These are phyloP conservation scores for Etheostoma cragini DNA, from an alignment of 2,113 vertebrate genomes.

Conservation along the genomic window DNA sequence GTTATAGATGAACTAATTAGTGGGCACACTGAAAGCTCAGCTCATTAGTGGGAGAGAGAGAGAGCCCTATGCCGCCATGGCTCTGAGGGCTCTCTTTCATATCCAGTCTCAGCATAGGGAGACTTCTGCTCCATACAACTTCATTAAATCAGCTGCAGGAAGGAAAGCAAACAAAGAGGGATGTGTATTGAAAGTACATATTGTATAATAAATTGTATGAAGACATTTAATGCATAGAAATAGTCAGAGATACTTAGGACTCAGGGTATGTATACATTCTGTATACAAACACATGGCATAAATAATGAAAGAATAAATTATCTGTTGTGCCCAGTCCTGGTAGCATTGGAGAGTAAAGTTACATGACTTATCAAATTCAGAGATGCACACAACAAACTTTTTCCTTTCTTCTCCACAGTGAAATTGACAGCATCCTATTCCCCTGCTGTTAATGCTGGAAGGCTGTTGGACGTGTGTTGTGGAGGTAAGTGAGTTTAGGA, in stretches of 20 bases:
- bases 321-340: too few relatives aligned
- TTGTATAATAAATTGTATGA: neutral
- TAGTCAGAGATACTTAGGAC: neutral
- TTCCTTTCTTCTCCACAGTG: neutral
- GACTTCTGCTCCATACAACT: slow-evolving; percentile 54
- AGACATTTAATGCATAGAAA: neutral
- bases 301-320: too few relatives aligned
- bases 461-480: neutral
- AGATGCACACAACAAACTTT: neutral
- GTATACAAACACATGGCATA: neutral
- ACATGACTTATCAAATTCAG: neutral
- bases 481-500: neutral
- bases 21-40: slow-evolving; percentile 78
- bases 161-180: slow-evolving; percentile 20
- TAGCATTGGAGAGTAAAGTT: neutral
- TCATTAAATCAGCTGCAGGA: slow-evolving; percentile 62
- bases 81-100: slow-evolving; percentile 77
- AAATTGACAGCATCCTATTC: neutral
- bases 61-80: slow-evolving; percentile 68
- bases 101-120: slow-evolving; percentile 56
- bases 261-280: neutral
- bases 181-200: slow-evolving; percentile 1
- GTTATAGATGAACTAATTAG: slow-evolving; percentile 89
- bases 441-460: neutral
- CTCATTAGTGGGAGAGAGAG: slow-evolving; percentile 84